Evolutionary conservation across 1,140 invertebrate species (phyloP).

Genomic region (Hydropsyche tenuis): DNA sequence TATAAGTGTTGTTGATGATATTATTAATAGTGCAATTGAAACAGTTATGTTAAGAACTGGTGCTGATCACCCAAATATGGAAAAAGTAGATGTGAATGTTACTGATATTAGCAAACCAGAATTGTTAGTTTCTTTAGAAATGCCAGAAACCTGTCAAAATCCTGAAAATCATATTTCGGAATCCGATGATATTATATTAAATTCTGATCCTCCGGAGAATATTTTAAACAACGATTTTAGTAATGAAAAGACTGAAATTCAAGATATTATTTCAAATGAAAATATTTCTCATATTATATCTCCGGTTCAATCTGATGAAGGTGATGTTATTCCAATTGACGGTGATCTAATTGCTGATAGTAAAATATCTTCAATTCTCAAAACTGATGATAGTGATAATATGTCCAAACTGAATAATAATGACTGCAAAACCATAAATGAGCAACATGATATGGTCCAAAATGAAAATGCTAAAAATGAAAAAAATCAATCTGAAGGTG

Average conservation of each 20-base stretch:
- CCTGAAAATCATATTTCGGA: slow-evolving; percentile 49
- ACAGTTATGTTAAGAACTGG: slow-evolving; percentile 58
- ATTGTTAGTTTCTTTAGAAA: background rate
- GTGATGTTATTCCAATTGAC: slow-evolving; percentile 58
- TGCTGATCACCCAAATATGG: slow-evolving; percentile 56
- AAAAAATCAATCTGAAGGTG: slow-evolving; percentile 51
- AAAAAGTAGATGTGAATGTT: slow-evolving; percentile 49
- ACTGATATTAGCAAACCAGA: background rate
- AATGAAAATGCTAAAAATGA: slow-evolving; percentile 59
- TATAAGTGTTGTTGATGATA: slow-evolving; percentile 60
- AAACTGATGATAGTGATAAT: slow-evolving; percentile 52
- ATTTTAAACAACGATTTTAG: slow-evolving; percentile 32
- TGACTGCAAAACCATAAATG: slow-evolving; percentile 30
- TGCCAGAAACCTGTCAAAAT: slow-evolving; percentile 34
- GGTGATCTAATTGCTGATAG: slow-evolving; percentile 56
- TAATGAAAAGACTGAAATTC: slow-evolving; percentile 24
- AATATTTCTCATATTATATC: slow-evolving; percentile 48
- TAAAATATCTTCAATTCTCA: slow-evolving; percentile 43
- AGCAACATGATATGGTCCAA: slow-evolving; percentile 43
- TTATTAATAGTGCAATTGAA: slow-evolving; percentile 61
- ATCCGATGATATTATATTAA: slow-evolving; percentile 14
- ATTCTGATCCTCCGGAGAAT: slow-evolving; percentile 38
- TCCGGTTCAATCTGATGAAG: slow-evolving; percentile 56
- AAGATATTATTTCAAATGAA: slow-evolving; percentile 1
- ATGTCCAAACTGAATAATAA: slow-evolving; percentile 47